Evolutionary conservation across 1,140 invertebrate genomes (phyloP).

Genomic region (Drosophila pachea): DNA sequence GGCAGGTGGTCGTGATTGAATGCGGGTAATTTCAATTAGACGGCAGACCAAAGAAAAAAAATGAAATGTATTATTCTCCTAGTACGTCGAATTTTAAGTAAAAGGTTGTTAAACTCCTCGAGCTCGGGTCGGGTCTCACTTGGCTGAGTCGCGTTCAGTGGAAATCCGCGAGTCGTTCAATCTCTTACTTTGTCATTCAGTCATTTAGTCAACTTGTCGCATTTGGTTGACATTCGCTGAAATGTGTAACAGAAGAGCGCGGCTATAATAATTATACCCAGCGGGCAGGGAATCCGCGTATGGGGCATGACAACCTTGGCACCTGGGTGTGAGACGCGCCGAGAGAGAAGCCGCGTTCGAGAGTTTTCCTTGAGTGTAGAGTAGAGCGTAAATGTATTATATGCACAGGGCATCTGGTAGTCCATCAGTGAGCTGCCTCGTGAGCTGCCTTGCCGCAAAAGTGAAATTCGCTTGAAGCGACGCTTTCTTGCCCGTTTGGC

Average conservation of each 20-base stretch:
- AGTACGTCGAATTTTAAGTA: slow-evolving; percentile 46
- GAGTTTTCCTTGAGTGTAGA: neutral
- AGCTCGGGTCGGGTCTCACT: slow-evolving; percentile 28
- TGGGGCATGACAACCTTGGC: neutral
- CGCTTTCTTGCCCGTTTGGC: slow-evolving; percentile 56
- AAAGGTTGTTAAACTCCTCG: slow-evolving; percentile 62
- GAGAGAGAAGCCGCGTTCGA: neutral
- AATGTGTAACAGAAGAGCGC: slow-evolving; percentile 33
- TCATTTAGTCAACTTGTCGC: slow-evolving; percentile 50
- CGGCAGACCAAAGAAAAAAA: slow-evolving; percentile 22
- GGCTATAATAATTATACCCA: slow-evolving; percentile 23
- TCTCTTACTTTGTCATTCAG: slow-evolving; percentile 8
- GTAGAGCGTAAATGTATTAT: neutral
- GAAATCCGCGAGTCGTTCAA: slow-evolving; percentile 23
- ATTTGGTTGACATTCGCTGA: slow-evolving; percentile 49
- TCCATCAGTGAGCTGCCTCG: slow-evolving; percentile 16
- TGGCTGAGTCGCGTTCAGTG: slow-evolving; percentile 30
- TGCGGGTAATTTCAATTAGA: slow-evolving; percentile 59
- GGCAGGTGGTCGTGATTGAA: slow-evolving; percentile 53
- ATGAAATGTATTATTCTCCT: neutral
- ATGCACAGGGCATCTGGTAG: neutral
- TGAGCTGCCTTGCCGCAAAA: slow-evolving; percentile 57
- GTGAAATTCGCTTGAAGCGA: slow-evolving; percentile 56
- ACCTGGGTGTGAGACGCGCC: neutral
- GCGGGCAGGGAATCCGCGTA: neutral